These are phyloP conservation scores for Eptesicus fuscus DNA, from an alignment of 2,113 vertebrate genomes.

Conservation along the genomic window DNA sequence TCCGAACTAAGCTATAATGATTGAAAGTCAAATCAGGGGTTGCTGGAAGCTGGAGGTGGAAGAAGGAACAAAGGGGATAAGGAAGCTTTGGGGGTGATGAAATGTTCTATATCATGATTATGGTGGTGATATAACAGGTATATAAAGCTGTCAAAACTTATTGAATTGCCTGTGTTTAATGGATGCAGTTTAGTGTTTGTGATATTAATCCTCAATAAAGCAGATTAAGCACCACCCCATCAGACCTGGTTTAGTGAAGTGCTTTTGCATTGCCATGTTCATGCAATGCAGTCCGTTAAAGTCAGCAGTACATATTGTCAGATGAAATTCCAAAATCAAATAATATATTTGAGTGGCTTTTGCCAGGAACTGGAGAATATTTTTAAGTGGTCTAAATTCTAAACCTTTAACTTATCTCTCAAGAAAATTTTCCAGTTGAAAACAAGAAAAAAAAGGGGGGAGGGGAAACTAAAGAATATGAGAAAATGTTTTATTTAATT, in stretches of 20 bases:
- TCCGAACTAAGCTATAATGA: background rate
- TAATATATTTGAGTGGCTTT: background rate
- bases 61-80: background rate
- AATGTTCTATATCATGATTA: background rate
- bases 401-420: background rate
- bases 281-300: background rate
- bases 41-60: background rate
- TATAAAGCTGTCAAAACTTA: background rate
- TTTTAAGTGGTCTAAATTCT: background rate
- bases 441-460: background rate
- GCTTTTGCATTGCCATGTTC: background rate
- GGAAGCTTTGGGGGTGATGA: background rate
- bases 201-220: background rate
- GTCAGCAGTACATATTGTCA: background rate
- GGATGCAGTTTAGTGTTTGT: background rate
- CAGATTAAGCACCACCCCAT: background rate
- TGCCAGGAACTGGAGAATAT: background rate
- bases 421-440: background rate
- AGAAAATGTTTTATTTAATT: background rate
- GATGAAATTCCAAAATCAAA: background rate
- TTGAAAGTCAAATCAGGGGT: background rate
- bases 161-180: background rate
- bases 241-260: background rate
- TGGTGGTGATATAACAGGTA: background rate
- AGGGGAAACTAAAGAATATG: background rate